phyloP scores from a whole-genome alignment of 2,888 invertebrate genomes.

The Eupsilia transversa region DNA sequence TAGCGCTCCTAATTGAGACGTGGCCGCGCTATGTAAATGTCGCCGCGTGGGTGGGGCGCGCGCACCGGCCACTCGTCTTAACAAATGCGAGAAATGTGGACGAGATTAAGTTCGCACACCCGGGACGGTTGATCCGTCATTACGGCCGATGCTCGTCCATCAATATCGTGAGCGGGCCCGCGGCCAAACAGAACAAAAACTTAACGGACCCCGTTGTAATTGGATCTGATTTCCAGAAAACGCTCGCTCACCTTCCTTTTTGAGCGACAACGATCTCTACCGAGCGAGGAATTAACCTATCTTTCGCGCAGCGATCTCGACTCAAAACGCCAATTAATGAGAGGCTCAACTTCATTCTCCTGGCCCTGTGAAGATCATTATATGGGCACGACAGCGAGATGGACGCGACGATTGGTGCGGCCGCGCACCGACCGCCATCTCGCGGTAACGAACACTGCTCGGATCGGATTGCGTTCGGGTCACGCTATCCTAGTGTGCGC shows the following conservation, averaged over 20 bases:
- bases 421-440: slow-evolving; percentile 87
- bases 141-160: slow-evolving; percentile 81
- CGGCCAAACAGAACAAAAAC: slow-evolving; percentile 89
- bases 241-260: slow-evolving; percentile 89
- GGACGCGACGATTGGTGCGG: slow-evolving; percentile 89
- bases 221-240: slow-evolving; percentile 91
- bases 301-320: slow-evolving; percentile 90
- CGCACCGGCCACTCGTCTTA: slow-evolving; percentile 70
- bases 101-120: slow-evolving; percentile 74
- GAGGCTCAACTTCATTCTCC: slow-evolving; percentile 91
- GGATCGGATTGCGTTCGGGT: slow-evolving; percentile 89
- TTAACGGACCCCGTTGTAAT: slow-evolving; percentile 89
- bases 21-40: slow-evolving; percentile 90
- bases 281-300: slow-evolving; percentile 90
- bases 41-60: slow-evolving; percentile 88
- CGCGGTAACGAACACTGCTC: slow-evolving; percentile 89
- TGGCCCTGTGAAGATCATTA: slow-evolving; percentile 91
- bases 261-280: slow-evolving; percentile 89
- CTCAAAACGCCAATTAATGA: slow-evolving; percentile 91
- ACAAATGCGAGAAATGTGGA: slow-evolving; percentile 81
- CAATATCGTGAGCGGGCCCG: slow-evolving; percentile 85
- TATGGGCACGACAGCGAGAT: slow-evolving; percentile 91
- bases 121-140: slow-evolving; percentile 75
- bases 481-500: slow-evolving; percentile 89
- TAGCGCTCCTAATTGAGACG: slow-evolving; percentile 91